Base-by-base conservation (phyloP, 2,113 vertebrate genomes). In the Eublepharis macularius region DNA sequence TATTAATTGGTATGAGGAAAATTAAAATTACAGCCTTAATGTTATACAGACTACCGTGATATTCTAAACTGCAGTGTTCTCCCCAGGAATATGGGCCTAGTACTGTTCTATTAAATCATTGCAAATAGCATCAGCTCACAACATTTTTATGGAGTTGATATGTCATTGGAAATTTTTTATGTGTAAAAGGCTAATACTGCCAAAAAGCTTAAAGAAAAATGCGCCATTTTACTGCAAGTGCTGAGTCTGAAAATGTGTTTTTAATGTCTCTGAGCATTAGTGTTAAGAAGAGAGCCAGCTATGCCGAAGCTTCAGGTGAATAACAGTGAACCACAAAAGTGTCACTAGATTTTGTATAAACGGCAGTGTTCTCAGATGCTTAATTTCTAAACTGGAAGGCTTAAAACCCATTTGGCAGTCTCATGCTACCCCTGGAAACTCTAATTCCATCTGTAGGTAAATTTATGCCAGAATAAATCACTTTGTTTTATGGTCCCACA, bases 151-250 rank as follows among this genome's bases (percentile, higher is more conserved):
- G 41, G 39, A 75, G 39, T 63, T 63, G 60, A 84, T 88, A 60
- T 51, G 63, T 32, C 12, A 70, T 79, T 16, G 39, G 88, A 86
- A 51, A 83, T 3, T 80, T 88, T 86, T 63, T 41, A 32, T 87
- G 82, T 88, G 39, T 88, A 82, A 78, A 94, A 93, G 92, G 90
- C 77, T 43, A 24, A 36, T 68, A 60, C 72, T 86, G 80, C 72
- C 51, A 89, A 88, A 90, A 88, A 81, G 43, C 24, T 81, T 75
- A 32, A 60, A 39, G 63, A 79, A 65, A 81, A 76, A 84, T 39
- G 51, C 36, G 54, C 6, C 70, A 43, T 73, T 83, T 84, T 80
- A 47, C 2, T 84, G 68, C 77, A 19, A 47, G 77, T 80, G 78
- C 39, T 7, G 47, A 73, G 13, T 3, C 10, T 88, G 79, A 47